Percentiles rank a stretch among this genome's conserved stretches.
Evolutionary conservation across 2,113 vertebrate species (phyloP).

Genomic region (Rhinopithecus roxellana): DNA sequence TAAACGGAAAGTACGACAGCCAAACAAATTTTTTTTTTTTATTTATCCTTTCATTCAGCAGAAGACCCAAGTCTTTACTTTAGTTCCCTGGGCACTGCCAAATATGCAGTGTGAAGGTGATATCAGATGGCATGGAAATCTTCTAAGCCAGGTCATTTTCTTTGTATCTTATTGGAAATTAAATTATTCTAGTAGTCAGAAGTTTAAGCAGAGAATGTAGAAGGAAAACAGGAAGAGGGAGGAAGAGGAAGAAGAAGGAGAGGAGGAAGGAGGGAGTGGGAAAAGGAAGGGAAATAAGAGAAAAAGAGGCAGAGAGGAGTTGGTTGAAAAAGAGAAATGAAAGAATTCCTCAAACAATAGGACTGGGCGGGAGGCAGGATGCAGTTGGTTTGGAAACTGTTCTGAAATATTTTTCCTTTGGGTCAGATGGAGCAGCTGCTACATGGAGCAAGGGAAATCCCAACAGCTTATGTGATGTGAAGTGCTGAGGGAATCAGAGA

Average conservation of each 20-base stretch:
- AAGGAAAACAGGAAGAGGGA: background rate
- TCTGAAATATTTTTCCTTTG: background rate
- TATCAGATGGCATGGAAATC: background rate
- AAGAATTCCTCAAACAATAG: background rate
- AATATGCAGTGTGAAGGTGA: background rate
- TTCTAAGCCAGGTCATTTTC: background rate
- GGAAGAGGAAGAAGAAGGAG: background rate
- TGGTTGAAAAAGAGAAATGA: background rate
- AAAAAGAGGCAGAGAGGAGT: background rate
- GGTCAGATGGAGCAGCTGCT: background rate
- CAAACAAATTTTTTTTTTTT: background rate
- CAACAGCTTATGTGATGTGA: no score
- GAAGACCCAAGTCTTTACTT: background rate
- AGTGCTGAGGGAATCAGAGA: background rate
- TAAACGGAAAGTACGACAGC: background rate
- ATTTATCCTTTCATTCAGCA: background rate
- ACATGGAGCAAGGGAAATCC: background rate
- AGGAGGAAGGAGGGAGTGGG: background rate
- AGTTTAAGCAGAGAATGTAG: background rate
- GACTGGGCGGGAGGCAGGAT: background rate
- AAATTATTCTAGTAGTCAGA: background rate
- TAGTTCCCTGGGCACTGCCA: background rate
- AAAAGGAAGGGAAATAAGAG: background rate
- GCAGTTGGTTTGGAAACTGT: background rate
- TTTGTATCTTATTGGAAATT: background rate